Percentiles rank a stretch among this genome's conserved stretches.
phyloP scores from a whole-genome alignment of 2,888 invertebrate species.

The Diarsia brunnea region DNA sequence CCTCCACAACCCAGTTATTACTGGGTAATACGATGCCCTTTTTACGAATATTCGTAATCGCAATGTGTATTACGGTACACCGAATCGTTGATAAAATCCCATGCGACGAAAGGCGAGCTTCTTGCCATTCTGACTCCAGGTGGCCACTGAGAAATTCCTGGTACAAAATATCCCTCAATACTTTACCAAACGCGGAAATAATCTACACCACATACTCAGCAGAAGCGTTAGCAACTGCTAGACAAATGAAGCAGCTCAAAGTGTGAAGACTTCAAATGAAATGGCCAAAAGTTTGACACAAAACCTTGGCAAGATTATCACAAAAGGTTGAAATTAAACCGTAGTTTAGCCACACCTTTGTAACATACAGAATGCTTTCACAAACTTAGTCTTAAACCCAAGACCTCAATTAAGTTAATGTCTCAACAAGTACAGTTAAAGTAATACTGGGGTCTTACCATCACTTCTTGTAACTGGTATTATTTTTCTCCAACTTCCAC shows the following conservation, averaged over 20 bases:
- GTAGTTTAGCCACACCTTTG: conserved; percentile 16
- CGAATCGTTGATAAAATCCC: neutral
- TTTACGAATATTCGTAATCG: too few relatives aligned
- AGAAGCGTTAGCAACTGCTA: neutral
- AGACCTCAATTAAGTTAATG: conserved; percentile 34
- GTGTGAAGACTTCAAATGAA: neutral
- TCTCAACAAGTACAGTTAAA: conserved; percentile 33
- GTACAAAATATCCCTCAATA: neutral
- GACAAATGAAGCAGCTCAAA: neutral
- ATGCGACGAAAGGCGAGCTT: neutral
- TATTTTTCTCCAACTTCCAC: neutral
- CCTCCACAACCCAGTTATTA: too few relatives aligned
- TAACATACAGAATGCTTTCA: conserved; percentile 13
- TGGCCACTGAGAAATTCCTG: neutral
- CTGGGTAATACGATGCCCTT: too few relatives aligned
- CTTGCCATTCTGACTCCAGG: neutral
- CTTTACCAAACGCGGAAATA: neutral
- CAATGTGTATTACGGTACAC: too few relatives aligned
- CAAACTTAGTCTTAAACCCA: conserved; percentile 25
- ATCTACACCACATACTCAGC: neutral
- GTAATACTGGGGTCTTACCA: conserved; percentile 10
- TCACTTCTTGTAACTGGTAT: neutral
- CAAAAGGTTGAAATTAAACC: conserved; percentile 12
- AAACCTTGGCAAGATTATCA: conserved; percentile 1
- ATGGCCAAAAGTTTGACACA: neutral